A percentile compares a stretch with the other conserved stretches of the same genome.
These are phyloP conservation scores for Rhopilema esculentum DNA, from an alignment of 30 jellyfish, hydroid and myxozoan genomes.

Conservation along the genomic window DNA sequence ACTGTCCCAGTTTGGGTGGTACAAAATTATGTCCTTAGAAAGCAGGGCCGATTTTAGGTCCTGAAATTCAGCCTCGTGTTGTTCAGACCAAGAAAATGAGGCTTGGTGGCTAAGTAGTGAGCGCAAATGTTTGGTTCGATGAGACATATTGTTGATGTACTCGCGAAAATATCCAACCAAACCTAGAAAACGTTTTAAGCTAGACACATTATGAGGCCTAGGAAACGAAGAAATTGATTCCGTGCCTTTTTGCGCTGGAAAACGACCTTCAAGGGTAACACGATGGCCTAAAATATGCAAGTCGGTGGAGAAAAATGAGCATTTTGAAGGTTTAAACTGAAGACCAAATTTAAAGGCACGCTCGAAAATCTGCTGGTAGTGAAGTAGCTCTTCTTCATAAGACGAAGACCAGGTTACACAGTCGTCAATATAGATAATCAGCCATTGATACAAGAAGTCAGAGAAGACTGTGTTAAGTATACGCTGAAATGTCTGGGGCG, in stretches of 20 bases:
- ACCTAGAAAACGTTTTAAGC: slow-evolving; percentile 33
- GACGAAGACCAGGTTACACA: slow-evolving; percentile 51
- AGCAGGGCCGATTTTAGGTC: slow-evolving; percentile 22
- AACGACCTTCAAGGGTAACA: no score
- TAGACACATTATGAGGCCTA: slow-evolving; percentile 17
- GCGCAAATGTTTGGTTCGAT: slow-evolving; percentile 4
- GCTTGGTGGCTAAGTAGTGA: slow-evolving; percentile 37
- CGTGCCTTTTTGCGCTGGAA: slow-evolving; percentile 48
- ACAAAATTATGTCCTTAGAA: slow-evolving; percentile 24
- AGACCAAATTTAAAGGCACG: slow-evolving; percentile 43
- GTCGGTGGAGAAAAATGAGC: slow-evolving; percentile 42
- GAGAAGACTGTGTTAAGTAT: slow-evolving; percentile 28
- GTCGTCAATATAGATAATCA: slow-evolving; percentile 44
- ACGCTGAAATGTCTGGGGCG: slow-evolving; percentile 62
- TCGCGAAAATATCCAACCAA: slow-evolving; percentile 55
- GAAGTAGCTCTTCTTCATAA: slow-evolving; percentile 23
- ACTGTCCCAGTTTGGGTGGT: slow-evolving; percentile 41
- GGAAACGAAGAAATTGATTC: slow-evolving; percentile 32
- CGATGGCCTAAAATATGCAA: slow-evolving; percentile 49
- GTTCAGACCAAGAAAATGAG: slow-evolving; percentile 39
- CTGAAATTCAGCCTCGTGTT: slow-evolving; percentile 42
- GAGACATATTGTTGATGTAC: slow-evolving; percentile 37
- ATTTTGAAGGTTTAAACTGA: slow-evolving; percentile 51
- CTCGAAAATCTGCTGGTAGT: slow-evolving; percentile 25
- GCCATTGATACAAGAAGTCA: slow-evolving; percentile 28